These are phyloP conservation scores for Cephonodes hylas DNA, from an alignment of 2,888 invertebrate species.

Conservation along the genomic window DNA sequence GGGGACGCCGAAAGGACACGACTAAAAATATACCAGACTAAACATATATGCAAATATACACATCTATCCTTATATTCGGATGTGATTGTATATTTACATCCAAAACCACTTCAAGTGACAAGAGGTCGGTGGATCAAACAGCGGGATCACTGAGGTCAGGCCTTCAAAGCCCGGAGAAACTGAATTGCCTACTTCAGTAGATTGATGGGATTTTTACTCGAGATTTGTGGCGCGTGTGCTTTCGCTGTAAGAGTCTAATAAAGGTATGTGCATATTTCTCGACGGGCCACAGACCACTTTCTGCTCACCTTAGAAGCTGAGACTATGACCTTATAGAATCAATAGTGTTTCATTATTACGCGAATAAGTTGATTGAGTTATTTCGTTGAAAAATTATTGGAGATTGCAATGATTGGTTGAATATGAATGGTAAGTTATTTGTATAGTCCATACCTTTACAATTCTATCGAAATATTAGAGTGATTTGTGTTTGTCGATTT, in stretches of 20 bases:
- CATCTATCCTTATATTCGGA: too few relatives aligned
- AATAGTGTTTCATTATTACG: neutral
- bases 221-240: constrained; percentile 1
- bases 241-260: constrained; percentile 1
- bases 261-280: neutral
- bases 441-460: too few relatives aligned
- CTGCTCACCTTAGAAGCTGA: constrained; percentile 3
- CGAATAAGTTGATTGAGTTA: neutral
- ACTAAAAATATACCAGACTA: too few relatives aligned
- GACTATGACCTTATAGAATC: neutral
- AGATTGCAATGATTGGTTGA: neutral
- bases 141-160: neutral
- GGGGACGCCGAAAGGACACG: too few relatives aligned
- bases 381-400: neutral
- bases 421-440: too few relatives aligned
- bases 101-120: neutral
- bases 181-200: constrained; percentile 3
- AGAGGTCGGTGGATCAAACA: neutral
- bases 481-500: too few relatives aligned
- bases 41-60: too few relatives aligned
- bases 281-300: neutral
- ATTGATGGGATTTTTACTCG: constrained; percentile 5
- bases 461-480: too few relatives aligned
- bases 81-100: neutral
- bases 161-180: neutral